phyloP scores from a whole-genome alignment of 2,797 vertebrate genomes.

The Sarcoramphus papa region DNA sequence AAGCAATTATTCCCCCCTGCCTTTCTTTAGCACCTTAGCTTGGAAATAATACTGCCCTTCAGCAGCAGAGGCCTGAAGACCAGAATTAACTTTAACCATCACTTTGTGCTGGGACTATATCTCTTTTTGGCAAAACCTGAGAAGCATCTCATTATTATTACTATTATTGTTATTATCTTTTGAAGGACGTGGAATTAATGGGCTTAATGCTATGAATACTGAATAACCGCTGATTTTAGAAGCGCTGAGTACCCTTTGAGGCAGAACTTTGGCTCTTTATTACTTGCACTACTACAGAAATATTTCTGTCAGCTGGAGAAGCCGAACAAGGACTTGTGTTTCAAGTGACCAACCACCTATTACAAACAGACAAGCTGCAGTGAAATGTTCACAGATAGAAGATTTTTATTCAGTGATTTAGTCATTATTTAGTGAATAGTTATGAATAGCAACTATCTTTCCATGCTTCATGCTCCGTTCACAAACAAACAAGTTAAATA shows the following conservation, averaged over 20 bases:
- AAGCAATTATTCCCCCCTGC: not conserved
- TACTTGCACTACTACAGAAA: not conserved
- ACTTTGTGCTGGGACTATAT: not conserved
- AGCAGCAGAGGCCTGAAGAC: not conserved
- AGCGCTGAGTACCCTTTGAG: not conserved
- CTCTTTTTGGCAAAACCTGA: not conserved
- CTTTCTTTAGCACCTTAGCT: not conserved
- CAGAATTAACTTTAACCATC: not conserved
- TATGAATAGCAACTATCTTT: not conserved
- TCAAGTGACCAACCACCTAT: not conserved
- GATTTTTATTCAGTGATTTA: not conserved
- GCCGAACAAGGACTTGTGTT: not conserved
- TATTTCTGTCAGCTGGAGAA: not conserved
- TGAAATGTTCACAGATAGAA: not conserved
- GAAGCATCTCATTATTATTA: not conserved
- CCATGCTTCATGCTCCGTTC: not conserved
- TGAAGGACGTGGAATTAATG: not conserved
- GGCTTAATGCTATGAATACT: not conserved
- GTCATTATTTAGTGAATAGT: not conserved
- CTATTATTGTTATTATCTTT: not conserved
- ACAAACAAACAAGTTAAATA: not conserved
- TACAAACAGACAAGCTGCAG: not conserved
- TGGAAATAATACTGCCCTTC: not conserved
- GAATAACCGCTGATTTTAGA: not conserved
- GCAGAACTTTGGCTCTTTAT: not conserved